Percentiles rank a stretch among this genome's conserved stretches.
phyloP scores from a whole-genome alignment of 2,113 vertebrate species.

The Phalacrocorax aristotelis region DNA sequence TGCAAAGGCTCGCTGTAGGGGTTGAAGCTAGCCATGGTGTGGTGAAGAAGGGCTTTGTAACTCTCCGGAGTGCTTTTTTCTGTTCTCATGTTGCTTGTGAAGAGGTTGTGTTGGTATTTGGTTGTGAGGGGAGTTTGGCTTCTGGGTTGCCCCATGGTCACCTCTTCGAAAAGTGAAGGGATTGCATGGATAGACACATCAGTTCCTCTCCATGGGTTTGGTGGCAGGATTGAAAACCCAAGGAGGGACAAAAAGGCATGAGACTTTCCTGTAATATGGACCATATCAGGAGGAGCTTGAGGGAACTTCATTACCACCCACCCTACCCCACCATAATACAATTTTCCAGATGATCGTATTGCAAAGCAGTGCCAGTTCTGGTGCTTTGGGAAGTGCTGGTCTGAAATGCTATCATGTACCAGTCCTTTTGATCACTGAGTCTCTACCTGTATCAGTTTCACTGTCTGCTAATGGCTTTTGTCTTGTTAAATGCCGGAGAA shows the following conservation, averaged over 20 bases:
- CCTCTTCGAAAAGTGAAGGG: not conserved
- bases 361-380: not conserved
- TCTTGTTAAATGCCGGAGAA: constrained; percentile 8
- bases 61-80: not conserved
- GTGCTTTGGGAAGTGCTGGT: not conserved
- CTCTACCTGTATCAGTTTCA: not conserved
- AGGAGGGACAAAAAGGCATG: not conserved
- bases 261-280: not conserved
- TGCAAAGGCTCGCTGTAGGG: rapidly evolving
- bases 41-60: not conserved
- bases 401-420: not conserved
- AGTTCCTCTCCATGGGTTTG: not conserved
- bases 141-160: not conserved
- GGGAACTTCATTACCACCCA: not conserved
- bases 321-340: rapidly evolving
- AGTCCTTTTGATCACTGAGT: not conserved
- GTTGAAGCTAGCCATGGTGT: not conserved
- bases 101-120: not conserved
- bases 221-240: not conserved
- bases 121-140: not conserved
- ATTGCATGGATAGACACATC: too few species aligned
- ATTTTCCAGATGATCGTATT: not conserved
- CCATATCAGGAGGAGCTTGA: not conserved
- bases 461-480: constrained; percentile 45
- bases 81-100: not conserved